A percentile compares a stretch with the other conserved stretches of the same genome.
Evolutionary conservation across 2,797 vertebrate genomes (phyloP).

Genomic region (Onychomys torridus): DNA sequence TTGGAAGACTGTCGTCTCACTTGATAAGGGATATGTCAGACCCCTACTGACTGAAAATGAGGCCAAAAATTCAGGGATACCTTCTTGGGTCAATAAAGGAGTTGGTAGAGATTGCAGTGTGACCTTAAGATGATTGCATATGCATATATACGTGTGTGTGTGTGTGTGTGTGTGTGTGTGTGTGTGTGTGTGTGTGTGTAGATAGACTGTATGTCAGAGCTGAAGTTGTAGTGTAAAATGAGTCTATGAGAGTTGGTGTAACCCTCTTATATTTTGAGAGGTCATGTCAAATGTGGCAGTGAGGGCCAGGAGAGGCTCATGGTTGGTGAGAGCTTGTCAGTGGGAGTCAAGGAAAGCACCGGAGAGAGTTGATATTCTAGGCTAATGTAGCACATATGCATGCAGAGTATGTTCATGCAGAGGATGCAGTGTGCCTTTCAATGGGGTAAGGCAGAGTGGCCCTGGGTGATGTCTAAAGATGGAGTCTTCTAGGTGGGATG

Average conservation of each 20-base stretch:
- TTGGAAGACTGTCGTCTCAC: constrained; percentile 31
- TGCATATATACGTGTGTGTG: neutral
- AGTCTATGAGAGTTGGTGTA: neutral
- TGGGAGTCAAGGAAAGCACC: neutral
- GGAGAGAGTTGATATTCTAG: neutral
- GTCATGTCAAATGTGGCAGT: neutral
- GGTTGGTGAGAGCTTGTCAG: neutral
- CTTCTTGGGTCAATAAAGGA: neutral
- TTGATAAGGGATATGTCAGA: constrained; percentile 37
- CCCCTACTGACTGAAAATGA: constrained; percentile 68
- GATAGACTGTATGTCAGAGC: neutral
- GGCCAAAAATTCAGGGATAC: constrained; percentile 20
- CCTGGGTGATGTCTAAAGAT: too few species aligned
- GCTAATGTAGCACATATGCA: too few species aligned
- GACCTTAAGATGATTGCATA: neutral
- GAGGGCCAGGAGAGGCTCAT: neutral
- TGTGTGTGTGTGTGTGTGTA: neutral
- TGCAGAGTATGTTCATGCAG: neutral
- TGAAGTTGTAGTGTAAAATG: neutral
- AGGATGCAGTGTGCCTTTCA: neutral
- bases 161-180: neutral
- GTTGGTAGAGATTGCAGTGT: neutral
- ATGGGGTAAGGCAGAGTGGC: too few species aligned
- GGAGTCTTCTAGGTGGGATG: neutral
- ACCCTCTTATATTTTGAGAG: neutral